A percentile compares a stretch with the other conserved stretches of the same genome.
phyloP scores from a whole-genome alignment of 2,113 vertebrate species.

The Terrapene triunguis region DNA sequence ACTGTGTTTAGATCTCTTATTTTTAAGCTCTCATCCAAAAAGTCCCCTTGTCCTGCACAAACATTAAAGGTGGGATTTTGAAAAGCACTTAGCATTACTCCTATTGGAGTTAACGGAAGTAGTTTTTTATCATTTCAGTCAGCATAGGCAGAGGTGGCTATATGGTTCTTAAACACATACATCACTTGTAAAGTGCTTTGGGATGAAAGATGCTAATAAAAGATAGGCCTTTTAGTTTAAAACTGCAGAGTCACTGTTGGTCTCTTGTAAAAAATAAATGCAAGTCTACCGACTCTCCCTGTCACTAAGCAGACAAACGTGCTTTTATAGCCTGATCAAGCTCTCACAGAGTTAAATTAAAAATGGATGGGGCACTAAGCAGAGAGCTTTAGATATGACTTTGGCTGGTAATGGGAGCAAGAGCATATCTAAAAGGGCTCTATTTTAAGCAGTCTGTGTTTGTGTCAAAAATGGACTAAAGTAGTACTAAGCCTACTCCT shows the following conservation, averaged over 20 bases:
- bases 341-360: neutral
- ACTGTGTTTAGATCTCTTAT: neutral
- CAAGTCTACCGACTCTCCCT: neutral
- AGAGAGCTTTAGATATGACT: neutral
- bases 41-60: neutral
- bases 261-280: neutral
- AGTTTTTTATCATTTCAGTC: neutral
- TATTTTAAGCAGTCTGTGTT: neutral
- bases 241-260: neutral
- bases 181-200: neutral
- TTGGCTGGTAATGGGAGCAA: neutral
- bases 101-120: neutral
- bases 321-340: neutral
- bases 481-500: neutral
- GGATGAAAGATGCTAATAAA: neutral
- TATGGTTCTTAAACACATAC: constrained; percentile 9
- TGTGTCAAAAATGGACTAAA: neutral
- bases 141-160: neutral
- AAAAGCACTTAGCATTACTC: neutral
- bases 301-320: neutral
- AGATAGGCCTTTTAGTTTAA: neutral
- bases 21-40: neutral
- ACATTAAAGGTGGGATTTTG: neutral
- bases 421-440: neutral
- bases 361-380: neutral